These are phyloP conservation scores for Ptychobarbus kaznakovi DNA, from an alignment of 2,797 vertebrate species.

Conservation along the genomic window DNA sequence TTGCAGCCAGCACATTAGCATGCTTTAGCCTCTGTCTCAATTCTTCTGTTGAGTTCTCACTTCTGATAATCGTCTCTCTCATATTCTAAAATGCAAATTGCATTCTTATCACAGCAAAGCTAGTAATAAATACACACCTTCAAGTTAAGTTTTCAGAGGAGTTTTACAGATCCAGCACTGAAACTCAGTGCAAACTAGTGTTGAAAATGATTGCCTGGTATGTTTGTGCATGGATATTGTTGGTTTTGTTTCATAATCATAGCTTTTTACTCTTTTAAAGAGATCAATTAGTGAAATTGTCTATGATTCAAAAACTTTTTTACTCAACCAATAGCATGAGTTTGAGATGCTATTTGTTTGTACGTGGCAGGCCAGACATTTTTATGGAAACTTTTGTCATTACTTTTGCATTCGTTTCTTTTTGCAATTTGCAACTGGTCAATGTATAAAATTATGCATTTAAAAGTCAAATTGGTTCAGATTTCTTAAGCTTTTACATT, in stretches of 20 bases:
- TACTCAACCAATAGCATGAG: not conserved
- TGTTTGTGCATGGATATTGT: not conserved
- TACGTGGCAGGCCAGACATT: conserved; percentile 30
- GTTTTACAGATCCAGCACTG: not conserved
- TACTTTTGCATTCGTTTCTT: not conserved
- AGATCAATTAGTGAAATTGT: no score
- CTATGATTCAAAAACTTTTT: not conserved
- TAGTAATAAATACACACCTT: conserved; percentile 6
- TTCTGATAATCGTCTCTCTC: conserved; percentile 46
- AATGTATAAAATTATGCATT: not conserved
- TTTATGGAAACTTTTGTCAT: not conserved
- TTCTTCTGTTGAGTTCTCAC: conserved; percentile 48
- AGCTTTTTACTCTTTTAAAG: not conserved
- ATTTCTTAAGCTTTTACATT: not conserved
- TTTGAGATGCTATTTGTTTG: not conserved
- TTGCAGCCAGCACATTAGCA: conserved; percentile 53
- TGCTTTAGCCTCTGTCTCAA: conserved; percentile 38
- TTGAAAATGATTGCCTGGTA: not conserved
- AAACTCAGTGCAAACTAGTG: not conserved
- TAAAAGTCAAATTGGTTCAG: not conserved
- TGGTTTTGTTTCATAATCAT: not conserved
- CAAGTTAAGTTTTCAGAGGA: conserved; percentile 2
- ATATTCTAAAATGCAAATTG: conserved; percentile 49
- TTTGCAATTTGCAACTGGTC: not conserved
- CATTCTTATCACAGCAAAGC: conserved; percentile 27